Conservation (phyloP, 2,888 invertebrate genomes). For the Ramazzottius varieornatus region DNA sequence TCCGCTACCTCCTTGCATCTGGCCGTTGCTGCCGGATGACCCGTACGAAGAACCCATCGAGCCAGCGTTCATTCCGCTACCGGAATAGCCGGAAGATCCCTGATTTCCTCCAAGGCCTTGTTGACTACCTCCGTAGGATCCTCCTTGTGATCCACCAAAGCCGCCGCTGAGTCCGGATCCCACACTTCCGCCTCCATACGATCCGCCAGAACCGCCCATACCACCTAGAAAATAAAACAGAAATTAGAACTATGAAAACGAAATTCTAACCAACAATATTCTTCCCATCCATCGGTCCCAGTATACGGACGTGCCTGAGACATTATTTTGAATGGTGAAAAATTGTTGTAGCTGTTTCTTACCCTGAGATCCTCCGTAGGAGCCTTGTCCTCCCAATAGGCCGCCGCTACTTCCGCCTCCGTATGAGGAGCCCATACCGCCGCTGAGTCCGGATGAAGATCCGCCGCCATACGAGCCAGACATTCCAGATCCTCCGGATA, state of each 20-base stretch:
- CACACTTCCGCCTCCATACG: background rate
- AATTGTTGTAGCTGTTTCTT: too few relatives aligned
- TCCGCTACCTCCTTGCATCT: background rate
- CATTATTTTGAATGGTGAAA: too few relatives aligned
- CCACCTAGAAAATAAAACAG: too few relatives aligned
- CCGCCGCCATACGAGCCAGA: background rate
- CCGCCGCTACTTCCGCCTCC: background rate
- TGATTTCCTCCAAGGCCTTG: background rate
- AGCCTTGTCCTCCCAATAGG: background rate
- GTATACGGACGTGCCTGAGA: too few relatives aligned
- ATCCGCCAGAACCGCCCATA: too few relatives aligned
- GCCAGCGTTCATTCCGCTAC: background rate
- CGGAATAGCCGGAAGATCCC: background rate
- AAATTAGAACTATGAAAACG: too few relatives aligned
- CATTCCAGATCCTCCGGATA: background rate
- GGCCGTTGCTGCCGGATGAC: background rate
- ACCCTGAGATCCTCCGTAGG: background rate
- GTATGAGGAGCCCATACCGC: background rate
- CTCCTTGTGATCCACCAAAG: background rate
- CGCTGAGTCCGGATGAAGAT: background rate
- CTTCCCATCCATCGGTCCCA: too few relatives aligned
- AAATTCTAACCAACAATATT: too few relatives aligned
- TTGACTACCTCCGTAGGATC: background rate
- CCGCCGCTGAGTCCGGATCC: background rate
- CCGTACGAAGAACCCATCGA: background rate